Evolutionary conservation across 2,888 invertebrate genomes (phyloP).

Genomic region (Yponomeuta cagnagella): DNA sequence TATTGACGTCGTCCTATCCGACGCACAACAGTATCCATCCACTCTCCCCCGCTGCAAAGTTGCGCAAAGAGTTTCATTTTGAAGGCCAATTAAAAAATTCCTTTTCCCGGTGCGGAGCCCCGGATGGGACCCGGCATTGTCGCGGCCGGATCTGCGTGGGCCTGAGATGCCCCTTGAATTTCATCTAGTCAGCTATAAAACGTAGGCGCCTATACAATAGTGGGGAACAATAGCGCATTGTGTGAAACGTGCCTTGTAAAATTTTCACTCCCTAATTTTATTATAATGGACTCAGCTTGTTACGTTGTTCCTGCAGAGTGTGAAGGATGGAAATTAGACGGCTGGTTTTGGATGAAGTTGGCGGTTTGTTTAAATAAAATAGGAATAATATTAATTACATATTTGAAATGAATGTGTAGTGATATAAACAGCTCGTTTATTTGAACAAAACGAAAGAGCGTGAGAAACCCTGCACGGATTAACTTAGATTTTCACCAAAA

Average conservation of each 20-base stretch:
- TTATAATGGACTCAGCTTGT: background rate
- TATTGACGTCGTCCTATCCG: slow-evolving; percentile 1
- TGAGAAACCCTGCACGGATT: no score
- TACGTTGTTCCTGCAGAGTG: background rate
- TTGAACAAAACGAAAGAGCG: no score
- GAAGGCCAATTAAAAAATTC: slow-evolving; percentile 63
- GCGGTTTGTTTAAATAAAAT: background rate
- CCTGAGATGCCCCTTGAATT: slow-evolving; percentile 54
- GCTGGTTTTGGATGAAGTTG: background rate
- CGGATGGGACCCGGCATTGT: slow-evolving; percentile 51
- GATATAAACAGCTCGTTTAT: no score
- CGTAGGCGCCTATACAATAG: slow-evolving; percentile 26
- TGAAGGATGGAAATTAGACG: background rate
- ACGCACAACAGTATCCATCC: background rate
- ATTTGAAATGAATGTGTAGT: no score
- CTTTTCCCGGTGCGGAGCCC: slow-evolving; percentile 47
- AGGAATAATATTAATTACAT: background rate
- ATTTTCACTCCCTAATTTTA: slow-evolving; percentile 13
- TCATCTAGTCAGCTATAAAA: slow-evolving; percentile 53
- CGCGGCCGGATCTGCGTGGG: slow-evolving; percentile 51
- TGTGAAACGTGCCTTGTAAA: slow-evolving; percentile 13
- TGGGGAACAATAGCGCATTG: slow-evolving; percentile 17
- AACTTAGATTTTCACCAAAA: no score
- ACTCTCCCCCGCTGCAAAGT: background rate
- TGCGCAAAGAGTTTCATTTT: slow-evolving; percentile 12